Conservation (phyloP, 2,888 invertebrate species). For the Leptopilina myrica region DNA sequence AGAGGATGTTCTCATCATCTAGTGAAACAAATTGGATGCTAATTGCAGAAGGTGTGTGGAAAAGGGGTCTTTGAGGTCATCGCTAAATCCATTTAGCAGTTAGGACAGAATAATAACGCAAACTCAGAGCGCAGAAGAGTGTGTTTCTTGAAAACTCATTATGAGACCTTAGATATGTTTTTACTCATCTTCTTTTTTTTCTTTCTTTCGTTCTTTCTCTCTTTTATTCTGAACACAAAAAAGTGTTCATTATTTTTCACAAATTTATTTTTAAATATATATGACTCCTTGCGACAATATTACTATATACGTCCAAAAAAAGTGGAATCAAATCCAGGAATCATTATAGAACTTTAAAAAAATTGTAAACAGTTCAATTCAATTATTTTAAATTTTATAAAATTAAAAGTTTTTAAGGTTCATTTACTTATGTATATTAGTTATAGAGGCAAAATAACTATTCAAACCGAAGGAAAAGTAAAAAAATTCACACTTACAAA, state of each 20-base stretch:
- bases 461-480: no score
- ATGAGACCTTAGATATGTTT: slow-evolving; percentile 5
- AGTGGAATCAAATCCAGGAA: no score
- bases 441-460: no score
- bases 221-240: not conserved
- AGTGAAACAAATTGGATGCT: slow-evolving; percentile 38
- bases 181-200: not conserved
- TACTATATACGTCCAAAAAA: not conserved
- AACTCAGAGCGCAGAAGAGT: slow-evolving; percentile 8
- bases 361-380: no score
- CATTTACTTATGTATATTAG: no score
- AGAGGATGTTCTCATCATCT: slow-evolving; percentile 34
- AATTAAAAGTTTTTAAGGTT: no score
- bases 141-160: slow-evolving; percentile 26
- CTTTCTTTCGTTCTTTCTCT: no score
- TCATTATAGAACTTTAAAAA: not conserved
- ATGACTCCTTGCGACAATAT: not conserved
- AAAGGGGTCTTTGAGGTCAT: slow-evolving; percentile 33
- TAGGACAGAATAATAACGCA: slow-evolving; percentile 33
- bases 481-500: no score
- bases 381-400: no score
- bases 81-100: slow-evolving; percentile 33
- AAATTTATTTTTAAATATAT: not conserved
- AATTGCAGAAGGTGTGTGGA: slow-evolving; percentile 39
- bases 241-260: not conserved